Evolutionary conservation across 2,797 vertebrate species (phyloP).

Genomic region (Tapirus indicus): DNA sequence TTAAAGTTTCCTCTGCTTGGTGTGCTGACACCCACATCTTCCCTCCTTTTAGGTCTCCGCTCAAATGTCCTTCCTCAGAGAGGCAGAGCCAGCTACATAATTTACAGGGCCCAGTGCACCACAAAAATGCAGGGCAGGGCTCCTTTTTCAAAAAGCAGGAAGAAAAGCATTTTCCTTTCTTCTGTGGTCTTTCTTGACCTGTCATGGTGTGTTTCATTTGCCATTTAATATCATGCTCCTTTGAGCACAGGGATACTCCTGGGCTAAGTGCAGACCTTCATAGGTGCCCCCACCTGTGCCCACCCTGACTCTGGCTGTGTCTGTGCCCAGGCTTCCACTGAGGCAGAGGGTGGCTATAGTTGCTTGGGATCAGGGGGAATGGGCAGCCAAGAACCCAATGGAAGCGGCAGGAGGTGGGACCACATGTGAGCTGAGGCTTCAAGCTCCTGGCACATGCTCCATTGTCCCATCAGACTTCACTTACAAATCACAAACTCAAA

Average conservation of each 20-base stretch:
- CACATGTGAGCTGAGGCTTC: rapidly evolving
- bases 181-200: neutral
- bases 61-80: neutral
- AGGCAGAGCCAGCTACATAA: neutral
- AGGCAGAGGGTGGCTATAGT: neutral
- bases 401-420: neutral
- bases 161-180: neutral
- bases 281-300: neutral
- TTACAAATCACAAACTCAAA: neutral
- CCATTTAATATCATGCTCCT: neutral
- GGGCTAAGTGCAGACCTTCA: neutral
- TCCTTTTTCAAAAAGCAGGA: neutral
- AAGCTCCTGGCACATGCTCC: neutral
- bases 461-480: neutral
- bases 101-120: neutral
- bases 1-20: neutral
- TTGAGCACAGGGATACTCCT: neutral
- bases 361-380: neutral
- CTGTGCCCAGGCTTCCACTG: neutral
- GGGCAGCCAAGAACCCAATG: neutral
- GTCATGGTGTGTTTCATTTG: neutral
- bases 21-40: neutral
- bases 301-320: neutral
- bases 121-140: neutral
- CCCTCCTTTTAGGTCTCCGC: neutral